Evolutionary conservation across 2,888 invertebrate species (phyloP).

Genomic region (Crocallis elinguaria): DNA sequence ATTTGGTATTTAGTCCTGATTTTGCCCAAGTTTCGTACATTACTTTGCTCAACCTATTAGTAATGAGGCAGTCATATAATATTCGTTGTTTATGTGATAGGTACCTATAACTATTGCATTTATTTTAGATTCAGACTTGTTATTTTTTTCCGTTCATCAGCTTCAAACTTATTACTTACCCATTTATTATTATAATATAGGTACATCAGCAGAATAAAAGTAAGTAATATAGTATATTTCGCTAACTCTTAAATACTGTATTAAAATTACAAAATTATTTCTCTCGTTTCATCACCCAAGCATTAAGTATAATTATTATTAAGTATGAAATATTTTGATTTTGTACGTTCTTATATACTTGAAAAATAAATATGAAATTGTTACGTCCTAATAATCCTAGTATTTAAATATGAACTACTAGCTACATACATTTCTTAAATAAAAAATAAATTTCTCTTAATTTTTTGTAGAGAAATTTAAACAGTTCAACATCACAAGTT

Average conservation of each 20-base stretch:
- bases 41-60: neutral
- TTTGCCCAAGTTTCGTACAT: neutral
- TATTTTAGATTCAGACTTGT: neutral
- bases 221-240: neutral
- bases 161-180: no score
- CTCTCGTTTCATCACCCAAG: conserved; percentile 14
- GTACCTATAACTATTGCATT: neutral
- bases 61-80: neutral
- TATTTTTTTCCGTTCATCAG: neutral
- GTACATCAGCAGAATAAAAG: neutral
- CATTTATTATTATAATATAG: no score
- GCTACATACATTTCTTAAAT: no score
- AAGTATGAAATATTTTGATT: neutral
- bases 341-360: neutral
- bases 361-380: neutral
- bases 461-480: neutral
- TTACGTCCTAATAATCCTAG: no score
- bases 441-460: neutral
- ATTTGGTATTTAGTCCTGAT: neutral
- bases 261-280: conserved; percentile 8
- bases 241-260: neutral
- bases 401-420: no score
- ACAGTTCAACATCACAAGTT: conserved; percentile 17
- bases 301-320: neutral
- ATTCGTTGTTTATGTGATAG: neutral